phyloP scores from a whole-genome alignment of 1,140 invertebrate genomes.

The fruit fly (Drosophila melanogaster) region Release_6_plus_ISO1_MT NT_037436.4:5286001-5286500 shows the following conservation, averaged over 20 bases:
- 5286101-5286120: constrained; percentile 3
- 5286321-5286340: constrained; percentile 2
- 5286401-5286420: not conserved
- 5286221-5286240: constrained; percentile 19
- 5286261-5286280: constrained; percentile 32
- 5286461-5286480: no score
- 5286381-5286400: constrained; percentile 28
- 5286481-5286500: not conserved
- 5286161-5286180: constrained; percentile 21
- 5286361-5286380: constrained; percentile 26
- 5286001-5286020: constrained; percentile 25
- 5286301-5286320: constrained; percentile 8
- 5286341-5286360: not conserved
- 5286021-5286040: constrained; percentile 15
- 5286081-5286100: constrained; percentile 46
- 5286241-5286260: constrained; percentile 29
- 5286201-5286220: constrained; percentile 46
- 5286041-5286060: constrained; percentile 42
- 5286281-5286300: not conserved
- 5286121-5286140: not conserved
- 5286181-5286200: constrained; percentile 55
- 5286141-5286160: constrained; percentile 40
- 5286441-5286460: no score
- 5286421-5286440: no score
- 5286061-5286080: constrained; percentile 51